Evolutionary conservation across 2,797 vertebrate genomes (phyloP), one percentile per base, ranked within the genome.

Genomic region (Pantherophis vulpinus): DNA sequence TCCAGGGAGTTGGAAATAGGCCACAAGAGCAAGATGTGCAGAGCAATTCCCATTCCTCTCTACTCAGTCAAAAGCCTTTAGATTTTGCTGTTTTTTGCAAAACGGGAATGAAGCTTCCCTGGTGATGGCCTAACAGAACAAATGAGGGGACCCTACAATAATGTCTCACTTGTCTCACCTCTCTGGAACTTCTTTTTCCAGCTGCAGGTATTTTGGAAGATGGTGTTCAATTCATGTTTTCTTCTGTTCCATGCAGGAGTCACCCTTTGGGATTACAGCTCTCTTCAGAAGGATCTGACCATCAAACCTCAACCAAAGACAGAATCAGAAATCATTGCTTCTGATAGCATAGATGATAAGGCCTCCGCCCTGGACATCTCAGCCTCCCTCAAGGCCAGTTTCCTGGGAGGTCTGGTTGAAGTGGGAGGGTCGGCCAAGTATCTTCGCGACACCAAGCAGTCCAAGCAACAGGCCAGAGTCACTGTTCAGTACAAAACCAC

Each of bases 341-440:
- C 95, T 1, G 96, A 97, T 59, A 95, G 94, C 47, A 93, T 54
- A 9, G 95, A 96, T 47, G 94, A 93, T 27, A 96, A 96, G 87
- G 12, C 74, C 42, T 74, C 89, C 7, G 95, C 96, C 59, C 89
- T 96, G 16, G 91, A 94, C 60, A 59, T 96, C 56, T 37, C 61
- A 10, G 94, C 94, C 14, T 93, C 95, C 1, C 94, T 96, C 58
- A 66, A 96, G 87, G 95, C 91, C 13, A 96, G 96, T 32, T 94
- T 96, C 92, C n/a, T 96, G 13, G 0, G 54, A 7, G 95, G 96
- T 2, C 18, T 97, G 87, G 74, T 97, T 6, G 91, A 86, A 20
- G 96, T 97, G 37, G 94, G 93, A 83, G 97, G 97, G 1, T 96
- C 96, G 16, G 96, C 93, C 32, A 86, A 74, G 8, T 97, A 74